Base-by-base conservation (phyloP, 2,113 vertebrate genomes). In the Cyanocitta stelleri region DNA sequence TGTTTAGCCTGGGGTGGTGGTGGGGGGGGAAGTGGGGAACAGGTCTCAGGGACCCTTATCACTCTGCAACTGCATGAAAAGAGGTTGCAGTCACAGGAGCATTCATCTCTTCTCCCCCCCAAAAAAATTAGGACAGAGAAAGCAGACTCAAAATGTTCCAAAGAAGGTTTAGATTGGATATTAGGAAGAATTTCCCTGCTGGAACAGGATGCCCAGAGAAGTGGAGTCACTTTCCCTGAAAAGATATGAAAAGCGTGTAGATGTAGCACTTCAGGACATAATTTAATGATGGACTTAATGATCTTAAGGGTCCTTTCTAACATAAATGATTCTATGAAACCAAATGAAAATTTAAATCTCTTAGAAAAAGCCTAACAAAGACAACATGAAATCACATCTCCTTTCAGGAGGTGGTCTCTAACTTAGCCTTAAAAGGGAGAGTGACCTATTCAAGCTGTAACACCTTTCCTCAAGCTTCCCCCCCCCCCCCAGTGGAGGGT, bases 381-480 rank as follows among this genome's bases (percentile, higher is more conserved):
- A 16, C 9, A 76, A 13, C 1, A 23, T 1, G 0, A 80, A 11
- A 4, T 7, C 16, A 17, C 2, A 17, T 19, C 4, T 63, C 3
- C 2, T 68, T 21, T 72, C 7, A 37, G 11, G 9, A 44, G 1
- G 0, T 3, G 3, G 1, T 7, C 6, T 8, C n/a, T 4, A 51
- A n/a, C 2, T 7, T 0, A 48, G 1, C 5, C 8, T 10, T 21
- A 4, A 17, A 21, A 72, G 0, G 0, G 2, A 6, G 0, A 3
- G 1, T 0, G 0, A 11, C 1, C 3, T 10, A 0, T 4, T 21
- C 0, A 29, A 32, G 1, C 7, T 2, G 10, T 4, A 7, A 2
- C 6, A 39, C 43, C 5, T 21, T 32, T 29, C 2, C 13, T 17
- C 1, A 56, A 58, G 0, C 17, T 26, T 3, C 1, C 2, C 4